These are phyloP conservation scores for Pyrochroa serraticornis DNA, from an alignment of 2,888 invertebrate species.

Conservation along the genomic window DNA sequence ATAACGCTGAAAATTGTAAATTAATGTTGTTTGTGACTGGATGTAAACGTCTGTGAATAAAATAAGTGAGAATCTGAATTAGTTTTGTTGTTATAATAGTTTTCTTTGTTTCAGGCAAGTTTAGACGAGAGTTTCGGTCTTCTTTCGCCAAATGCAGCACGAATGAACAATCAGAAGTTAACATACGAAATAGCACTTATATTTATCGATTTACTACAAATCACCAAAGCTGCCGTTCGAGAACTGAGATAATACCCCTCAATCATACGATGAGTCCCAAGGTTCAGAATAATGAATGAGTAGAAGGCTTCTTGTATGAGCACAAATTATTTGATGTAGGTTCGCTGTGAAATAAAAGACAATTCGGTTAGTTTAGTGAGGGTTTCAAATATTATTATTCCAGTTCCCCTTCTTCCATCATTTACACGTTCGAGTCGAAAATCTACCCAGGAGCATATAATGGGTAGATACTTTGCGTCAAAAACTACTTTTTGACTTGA, in stretches of 20 bases:
- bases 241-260: conserved; percentile 43
- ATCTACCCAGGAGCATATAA: too few species aligned
- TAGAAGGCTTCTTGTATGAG: not conserved
- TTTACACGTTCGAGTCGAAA: too few species aligned
- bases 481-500: too few species aligned
- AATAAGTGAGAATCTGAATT: conserved; percentile 10
- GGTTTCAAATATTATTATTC: not conserved
- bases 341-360: not conserved
- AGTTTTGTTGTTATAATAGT: conserved; percentile 1
- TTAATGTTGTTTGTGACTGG: not conserved
- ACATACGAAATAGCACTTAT: conserved; percentile 41
- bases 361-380: not conserved
- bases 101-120: conserved; percentile 42
- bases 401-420: too few species aligned
- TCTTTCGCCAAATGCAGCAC: conserved; percentile 41
- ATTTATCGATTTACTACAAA: conserved; percentile 46
- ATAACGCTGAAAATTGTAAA: conserved; percentile 11
- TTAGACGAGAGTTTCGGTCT: conserved; percentile 44
- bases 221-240: conserved; percentile 38
- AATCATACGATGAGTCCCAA: conserved; percentile 25
- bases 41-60: conserved; percentile 1
- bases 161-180: conserved; percentile 34
- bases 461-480: too few species aligned
- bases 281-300: conserved; percentile 7
- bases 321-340: too few species aligned